Conservation (phyloP, 2,113 vertebrate genomes). For the Grallaria varia region DNA sequence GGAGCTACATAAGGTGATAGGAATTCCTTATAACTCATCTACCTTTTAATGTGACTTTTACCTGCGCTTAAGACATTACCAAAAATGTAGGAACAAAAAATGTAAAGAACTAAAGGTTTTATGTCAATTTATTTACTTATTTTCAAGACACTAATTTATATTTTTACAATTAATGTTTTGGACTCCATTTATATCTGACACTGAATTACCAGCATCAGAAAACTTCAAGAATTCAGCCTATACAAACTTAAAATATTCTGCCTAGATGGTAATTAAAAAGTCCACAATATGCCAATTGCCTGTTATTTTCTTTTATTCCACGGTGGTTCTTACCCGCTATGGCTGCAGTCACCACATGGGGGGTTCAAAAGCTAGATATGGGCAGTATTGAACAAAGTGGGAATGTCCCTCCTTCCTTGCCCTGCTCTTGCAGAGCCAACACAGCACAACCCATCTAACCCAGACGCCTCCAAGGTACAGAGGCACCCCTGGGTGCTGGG, state of each 20-base stretch:
- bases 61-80: background rate
- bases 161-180: background rate
- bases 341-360: background rate
- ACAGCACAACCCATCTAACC: background rate
- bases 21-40: background rate
- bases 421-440: background rate
- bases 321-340: background rate
- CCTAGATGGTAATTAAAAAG: background rate
- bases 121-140: background rate
- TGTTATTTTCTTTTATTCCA: background rate
- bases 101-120: background rate
- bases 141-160: background rate
- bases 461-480: background rate
- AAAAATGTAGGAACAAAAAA: background rate
- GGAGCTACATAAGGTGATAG: background rate
- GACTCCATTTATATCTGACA: background rate
- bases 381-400: background rate
- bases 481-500: background rate
- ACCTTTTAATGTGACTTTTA: background rate
- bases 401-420: background rate
- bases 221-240: background rate
- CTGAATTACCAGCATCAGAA: background rate
- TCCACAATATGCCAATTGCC: background rate
- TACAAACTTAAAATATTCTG: background rate
- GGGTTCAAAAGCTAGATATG: background rate